Evolutionary conservation across 2,888 invertebrate genomes (phyloP).

Genomic region (Eristalinus sepulchralis): DNA sequence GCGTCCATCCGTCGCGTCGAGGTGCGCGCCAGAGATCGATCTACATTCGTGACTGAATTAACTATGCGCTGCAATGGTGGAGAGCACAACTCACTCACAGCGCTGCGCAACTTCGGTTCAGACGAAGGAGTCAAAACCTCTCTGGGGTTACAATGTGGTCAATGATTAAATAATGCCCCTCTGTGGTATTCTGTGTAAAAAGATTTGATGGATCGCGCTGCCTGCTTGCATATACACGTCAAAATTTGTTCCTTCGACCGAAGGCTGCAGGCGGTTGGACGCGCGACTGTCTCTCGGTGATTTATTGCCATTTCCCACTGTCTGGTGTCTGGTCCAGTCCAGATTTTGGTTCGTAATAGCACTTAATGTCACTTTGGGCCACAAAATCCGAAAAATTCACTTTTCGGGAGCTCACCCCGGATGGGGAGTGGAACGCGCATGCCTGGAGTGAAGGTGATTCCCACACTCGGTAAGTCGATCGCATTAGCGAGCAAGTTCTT

Average conservation of each 20-base stretch:
- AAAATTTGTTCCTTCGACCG: constrained; percentile 56
- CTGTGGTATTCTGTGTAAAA: constrained; percentile 51
- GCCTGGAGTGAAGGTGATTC: constrained; percentile 40
- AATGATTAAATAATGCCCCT: constrained; percentile 69
- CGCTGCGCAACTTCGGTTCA: neutral
- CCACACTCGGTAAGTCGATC: constrained; percentile 61
- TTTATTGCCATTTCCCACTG: constrained; percentile 63
- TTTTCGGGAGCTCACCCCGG: neutral
- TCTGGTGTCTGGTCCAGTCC: constrained; percentile 24
- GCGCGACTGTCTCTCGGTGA: constrained; percentile 38
- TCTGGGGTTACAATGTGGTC: constrained; percentile 65
- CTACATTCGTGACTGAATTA: constrained; percentile 81
- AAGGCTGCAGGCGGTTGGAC: neutral
- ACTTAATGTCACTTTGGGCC: constrained; percentile 55
- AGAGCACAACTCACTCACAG: neutral
- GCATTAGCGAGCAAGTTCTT: constrained; percentile 25
- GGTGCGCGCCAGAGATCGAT: constrained; percentile 76
- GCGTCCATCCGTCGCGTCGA: neutral
- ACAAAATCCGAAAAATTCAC: constrained; percentile 23
- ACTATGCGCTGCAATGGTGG: constrained; percentile 73
- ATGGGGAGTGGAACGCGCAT: neutral
- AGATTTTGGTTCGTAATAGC: constrained; percentile 53
- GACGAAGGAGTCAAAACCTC: constrained; percentile 13
- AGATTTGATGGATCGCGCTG: constrained; percentile 27
- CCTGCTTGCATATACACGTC: constrained; percentile 54